Conservation (phyloP, 1,140 invertebrate species). For the Zaprionus tsacasi region DNA sequence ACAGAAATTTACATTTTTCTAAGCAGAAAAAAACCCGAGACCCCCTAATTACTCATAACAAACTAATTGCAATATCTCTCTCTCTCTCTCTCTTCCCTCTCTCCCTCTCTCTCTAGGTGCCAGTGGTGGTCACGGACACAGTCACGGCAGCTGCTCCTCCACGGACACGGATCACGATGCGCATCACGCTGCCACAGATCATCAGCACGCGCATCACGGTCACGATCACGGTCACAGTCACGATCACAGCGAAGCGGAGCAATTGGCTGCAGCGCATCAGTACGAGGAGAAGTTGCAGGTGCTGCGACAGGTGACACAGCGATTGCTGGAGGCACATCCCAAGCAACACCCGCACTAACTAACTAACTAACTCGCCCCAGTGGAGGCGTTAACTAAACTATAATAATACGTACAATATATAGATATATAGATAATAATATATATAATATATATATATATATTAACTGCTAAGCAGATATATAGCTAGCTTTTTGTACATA, state of each 20-base stretch:
- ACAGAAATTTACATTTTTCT: not conserved
- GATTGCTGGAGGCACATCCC: conserved; percentile 59
- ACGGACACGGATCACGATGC: conserved; percentile 36
- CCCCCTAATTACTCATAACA: not conserved
- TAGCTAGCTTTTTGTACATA: conserved; percentile 3
- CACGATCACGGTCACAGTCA: conserved; percentile 8
- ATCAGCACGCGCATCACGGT: conserved; percentile 34
- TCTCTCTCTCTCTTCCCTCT: conserved; percentile 17
- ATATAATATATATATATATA: not conserved
- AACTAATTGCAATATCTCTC: conserved; percentile 4
- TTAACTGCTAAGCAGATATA: conserved; percentile 37
- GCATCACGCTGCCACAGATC: conserved; percentile 48
- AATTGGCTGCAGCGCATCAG: conserved; percentile 56
- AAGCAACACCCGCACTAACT: conserved; percentile 34
- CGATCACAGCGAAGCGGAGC: conserved; percentile 52
- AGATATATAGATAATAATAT: too few species aligned
- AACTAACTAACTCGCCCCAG: conserved; percentile 15
- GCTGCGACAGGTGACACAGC: conserved; percentile 67
- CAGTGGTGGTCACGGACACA: conserved; percentile 65
- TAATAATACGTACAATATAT: too few species aligned
- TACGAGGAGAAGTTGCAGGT: conserved; percentile 69
- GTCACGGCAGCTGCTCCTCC: conserved; percentile 54
- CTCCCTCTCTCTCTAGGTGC: conserved; percentile 48
- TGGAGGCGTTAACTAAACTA: too few species aligned
- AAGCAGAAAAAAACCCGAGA: not conserved